phyloP scores from a whole-genome alignment of 2,888 invertebrate species.

The Rhagium mordax region DNA sequence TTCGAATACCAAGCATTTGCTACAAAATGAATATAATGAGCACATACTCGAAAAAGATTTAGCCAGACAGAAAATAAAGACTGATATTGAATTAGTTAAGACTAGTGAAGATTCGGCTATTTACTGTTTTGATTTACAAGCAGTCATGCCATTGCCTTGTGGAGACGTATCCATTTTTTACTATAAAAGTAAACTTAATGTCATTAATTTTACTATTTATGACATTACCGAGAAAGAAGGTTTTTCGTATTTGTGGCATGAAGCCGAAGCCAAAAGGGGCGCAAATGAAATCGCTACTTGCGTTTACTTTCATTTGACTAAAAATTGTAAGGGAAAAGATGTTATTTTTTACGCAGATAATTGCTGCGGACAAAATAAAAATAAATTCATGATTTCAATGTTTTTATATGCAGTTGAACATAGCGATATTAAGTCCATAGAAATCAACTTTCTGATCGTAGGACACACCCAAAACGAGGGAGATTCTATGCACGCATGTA shows the following conservation, averaged over 20 bases:
- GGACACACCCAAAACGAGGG: constrained; percentile 40
- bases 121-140: constrained; percentile 16
- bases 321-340: not conserved
- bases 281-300: constrained; percentile 38
- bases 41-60: constrained; percentile 7
- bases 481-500: constrained; percentile 36
- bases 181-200: constrained; percentile 19
- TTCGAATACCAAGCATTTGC: constrained; percentile 11
- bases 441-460: constrained; percentile 24
- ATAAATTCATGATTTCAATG: not conserved
- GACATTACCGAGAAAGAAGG: constrained; percentile 24
- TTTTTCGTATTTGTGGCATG: constrained; percentile 31
- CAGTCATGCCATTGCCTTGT: constrained; percentile 22
- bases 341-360: not conserved
- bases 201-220: constrained; percentile 16
- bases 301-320: constrained; percentile 21
- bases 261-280: constrained; percentile 35
- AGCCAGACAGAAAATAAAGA: constrained; percentile 9
- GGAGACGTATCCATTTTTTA: constrained; percentile 18
- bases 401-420: not conserved
- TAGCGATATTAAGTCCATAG: constrained; percentile 4
- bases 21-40: constrained; percentile 19
- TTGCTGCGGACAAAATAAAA: not conserved
- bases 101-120: constrained; percentile 12
- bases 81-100: constrained; percentile 17